These are phyloP conservation scores for Lasiurus borealis DNA, from an alignment of 2,113 vertebrate species.

Conservation along the genomic window DNA sequence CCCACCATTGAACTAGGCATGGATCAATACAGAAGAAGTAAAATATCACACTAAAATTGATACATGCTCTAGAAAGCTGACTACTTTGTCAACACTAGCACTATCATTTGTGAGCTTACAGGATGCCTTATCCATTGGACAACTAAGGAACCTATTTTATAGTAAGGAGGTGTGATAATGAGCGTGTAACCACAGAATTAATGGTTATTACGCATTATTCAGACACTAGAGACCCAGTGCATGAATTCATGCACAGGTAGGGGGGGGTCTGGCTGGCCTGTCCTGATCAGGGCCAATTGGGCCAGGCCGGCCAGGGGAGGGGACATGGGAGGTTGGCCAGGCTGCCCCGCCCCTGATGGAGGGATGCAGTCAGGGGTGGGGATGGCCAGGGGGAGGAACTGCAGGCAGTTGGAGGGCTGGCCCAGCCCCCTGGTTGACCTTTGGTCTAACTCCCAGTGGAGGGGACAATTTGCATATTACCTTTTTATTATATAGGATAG, in stretches of 20 bases:
- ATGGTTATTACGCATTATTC: background rate
- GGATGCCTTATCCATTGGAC: background rate
- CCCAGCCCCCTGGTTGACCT: too few relatives aligned
- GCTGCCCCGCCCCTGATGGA: too few relatives aligned
- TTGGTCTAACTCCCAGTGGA: too few relatives aligned
- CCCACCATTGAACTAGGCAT: background rate
- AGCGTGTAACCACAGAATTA: background rate
- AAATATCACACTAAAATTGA: background rate
- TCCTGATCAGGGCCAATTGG: too few relatives aligned
- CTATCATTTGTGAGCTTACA: background rate
- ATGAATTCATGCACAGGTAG: too few relatives aligned
- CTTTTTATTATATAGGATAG: background rate
- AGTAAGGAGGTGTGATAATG: background rate
- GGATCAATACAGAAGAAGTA: background rate
- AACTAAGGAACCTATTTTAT: background rate
- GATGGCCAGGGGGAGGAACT: too few relatives aligned
- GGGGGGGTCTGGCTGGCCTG: too few relatives aligned
- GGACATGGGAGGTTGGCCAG: too few relatives aligned
- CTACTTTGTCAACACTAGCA: background rate
- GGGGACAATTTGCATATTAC: too few relatives aligned
- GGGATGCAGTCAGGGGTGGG: too few relatives aligned
- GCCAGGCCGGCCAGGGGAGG: too few relatives aligned
- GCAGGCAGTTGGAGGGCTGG: too few relatives aligned
- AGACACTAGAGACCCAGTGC: background rate
- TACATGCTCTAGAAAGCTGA: background rate